These are phyloP conservation scores for Agrypnus murinus DNA, from an alignment of 2,888 invertebrate species.

Conservation along the genomic window DNA sequence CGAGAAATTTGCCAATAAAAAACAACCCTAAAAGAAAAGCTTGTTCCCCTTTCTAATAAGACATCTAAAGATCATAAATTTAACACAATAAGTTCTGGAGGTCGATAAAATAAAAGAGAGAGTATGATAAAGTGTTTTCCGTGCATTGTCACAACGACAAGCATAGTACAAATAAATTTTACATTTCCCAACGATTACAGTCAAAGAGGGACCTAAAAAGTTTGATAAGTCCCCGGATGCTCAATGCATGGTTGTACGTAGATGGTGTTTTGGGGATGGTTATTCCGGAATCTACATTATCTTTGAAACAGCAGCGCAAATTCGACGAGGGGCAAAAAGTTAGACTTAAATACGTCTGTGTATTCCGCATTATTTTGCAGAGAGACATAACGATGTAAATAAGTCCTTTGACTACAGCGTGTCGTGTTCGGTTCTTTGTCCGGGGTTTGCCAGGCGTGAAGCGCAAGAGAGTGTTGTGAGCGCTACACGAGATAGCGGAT, in stretches of 20 bases:
- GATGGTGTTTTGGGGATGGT: conserved; percentile 6
- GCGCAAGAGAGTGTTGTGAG: conserved; percentile 58
- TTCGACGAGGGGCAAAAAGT: conserved; percentile 47
- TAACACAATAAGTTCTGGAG: conserved; percentile 6
- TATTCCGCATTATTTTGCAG: conserved; percentile 50
- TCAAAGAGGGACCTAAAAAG: conserved; percentile 24
- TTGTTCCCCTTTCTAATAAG: background rate
- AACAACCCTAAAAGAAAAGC: background rate
- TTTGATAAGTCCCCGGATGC: conserved; percentile 25
- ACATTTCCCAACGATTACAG: conserved; percentile 10
- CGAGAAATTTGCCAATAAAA: no score
- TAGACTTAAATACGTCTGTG: conserved; percentile 48
- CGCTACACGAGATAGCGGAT: conserved; percentile 61
- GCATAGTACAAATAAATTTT: conserved; percentile 16
- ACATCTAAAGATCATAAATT: conserved; percentile 3
- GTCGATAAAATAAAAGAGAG: conserved; percentile 4
- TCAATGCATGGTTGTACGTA: conserved; percentile 25
- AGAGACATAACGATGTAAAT: conserved; percentile 59
- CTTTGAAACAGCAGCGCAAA: conserved; percentile 41
- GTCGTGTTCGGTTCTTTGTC: conserved; percentile 63
- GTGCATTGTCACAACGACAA: conserved; percentile 9
- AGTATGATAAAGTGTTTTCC: conserved; percentile 16
- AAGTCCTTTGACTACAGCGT: conserved; percentile 61
- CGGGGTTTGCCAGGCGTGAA: conserved; percentile 64
- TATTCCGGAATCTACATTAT: conserved; percentile 29